These are phyloP conservation scores for Drosophila rhopaloa DNA, from an alignment of 1,140 invertebrate genomes.

Conservation along the genomic window DNA sequence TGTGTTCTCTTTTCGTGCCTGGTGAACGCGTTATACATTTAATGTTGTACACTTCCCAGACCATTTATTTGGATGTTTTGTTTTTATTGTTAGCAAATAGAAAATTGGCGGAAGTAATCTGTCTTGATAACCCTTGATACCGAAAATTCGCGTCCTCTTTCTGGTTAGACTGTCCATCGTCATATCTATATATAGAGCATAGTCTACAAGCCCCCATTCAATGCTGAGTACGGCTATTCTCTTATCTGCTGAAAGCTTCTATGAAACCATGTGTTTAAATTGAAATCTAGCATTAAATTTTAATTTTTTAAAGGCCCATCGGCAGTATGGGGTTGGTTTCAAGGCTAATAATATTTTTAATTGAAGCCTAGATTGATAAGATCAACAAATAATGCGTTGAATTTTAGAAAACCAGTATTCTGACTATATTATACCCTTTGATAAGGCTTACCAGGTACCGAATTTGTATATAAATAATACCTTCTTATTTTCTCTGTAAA, in stretches of 20 bases:
- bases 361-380: conserved; percentile 76
- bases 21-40: conserved; percentile 13
- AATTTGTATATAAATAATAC: neutral
- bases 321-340: conserved; percentile 57
- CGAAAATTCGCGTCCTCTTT: conserved; percentile 13
- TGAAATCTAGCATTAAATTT: conserved; percentile 51
- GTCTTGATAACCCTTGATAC: conserved; percentile 62
- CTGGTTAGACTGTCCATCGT: conserved; percentile 51
- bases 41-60: conserved; percentile 1
- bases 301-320: conserved; percentile 26
- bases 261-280: conserved; percentile 40
- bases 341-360: conserved; percentile 75
- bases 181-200: conserved; percentile 69
- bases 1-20: conserved; percentile 7
- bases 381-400: conserved; percentile 47
- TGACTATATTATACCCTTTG: conserved; percentile 10
- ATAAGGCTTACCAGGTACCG: neutral
- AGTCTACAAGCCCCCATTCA: conserved; percentile 19
- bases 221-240: conserved; percentile 38
- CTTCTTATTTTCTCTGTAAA: neutral
- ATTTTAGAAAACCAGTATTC: neutral
- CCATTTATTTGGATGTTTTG: conserved; percentile 13
- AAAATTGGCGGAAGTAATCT: conserved; percentile 64
- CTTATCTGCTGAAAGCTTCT: conserved; percentile 54
- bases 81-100: conserved; percentile 40